Evolutionary conservation across 2,888 invertebrate species (phyloP).

Genomic region (Stenoptilia bipunctidactyla): DNA sequence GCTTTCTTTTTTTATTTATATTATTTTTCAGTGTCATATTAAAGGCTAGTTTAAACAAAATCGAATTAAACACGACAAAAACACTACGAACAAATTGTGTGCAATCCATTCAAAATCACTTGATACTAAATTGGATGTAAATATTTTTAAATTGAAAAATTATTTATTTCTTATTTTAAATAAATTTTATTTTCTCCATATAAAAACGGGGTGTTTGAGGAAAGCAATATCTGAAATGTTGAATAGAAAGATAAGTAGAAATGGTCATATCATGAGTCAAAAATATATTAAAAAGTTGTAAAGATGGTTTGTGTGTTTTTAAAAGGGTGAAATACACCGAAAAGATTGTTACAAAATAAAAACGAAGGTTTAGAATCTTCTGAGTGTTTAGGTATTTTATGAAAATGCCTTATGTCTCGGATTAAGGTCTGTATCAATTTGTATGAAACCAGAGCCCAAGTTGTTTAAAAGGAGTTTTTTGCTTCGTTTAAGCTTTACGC

Average conservation of each 20-base stretch:
- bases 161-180: conserved; percentile 6
- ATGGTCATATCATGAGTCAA: conserved; percentile 66
- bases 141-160: conserved; percentile 3
- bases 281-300: conserved; percentile 49
- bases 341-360: conserved; percentile 42
- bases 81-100: conserved; percentile 33
- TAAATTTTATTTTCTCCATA: conserved; percentile 3
- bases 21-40: conserved; percentile 52
- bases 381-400: conserved; percentile 51
- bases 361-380: conserved; percentile 64
- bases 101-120: conserved; percentile 40
- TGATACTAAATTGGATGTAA: conserved; percentile 23
- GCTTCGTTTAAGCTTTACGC: neutral
- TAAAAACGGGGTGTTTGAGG: conserved; percentile 15
- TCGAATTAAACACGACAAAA: neutral
- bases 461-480: neutral
- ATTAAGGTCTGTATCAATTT: neutral
- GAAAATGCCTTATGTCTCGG: conserved; percentile 26
- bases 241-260: conserved; percentile 44
- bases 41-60: conserved; percentile 19
- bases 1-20: conserved; percentile 31
- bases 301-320: conserved; percentile 50
- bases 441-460: neutral
- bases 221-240: conserved; percentile 50
- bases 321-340: conserved; percentile 45